Conservation (phyloP, 2,113 vertebrate species). For the Eidolon helvum region DNA sequence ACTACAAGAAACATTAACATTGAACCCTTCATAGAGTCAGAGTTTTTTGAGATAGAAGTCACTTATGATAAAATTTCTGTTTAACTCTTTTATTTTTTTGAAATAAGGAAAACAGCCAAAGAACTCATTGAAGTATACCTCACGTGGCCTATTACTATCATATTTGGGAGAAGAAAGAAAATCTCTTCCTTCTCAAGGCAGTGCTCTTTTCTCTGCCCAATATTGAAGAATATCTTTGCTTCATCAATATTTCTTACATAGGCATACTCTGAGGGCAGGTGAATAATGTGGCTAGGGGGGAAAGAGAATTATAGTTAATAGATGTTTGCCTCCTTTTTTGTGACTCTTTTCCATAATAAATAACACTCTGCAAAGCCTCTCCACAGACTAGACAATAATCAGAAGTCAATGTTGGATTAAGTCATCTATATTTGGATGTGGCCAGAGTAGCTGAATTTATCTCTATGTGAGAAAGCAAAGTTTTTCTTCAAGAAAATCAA, state of each 20-base stretch:
- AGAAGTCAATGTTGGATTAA: background rate
- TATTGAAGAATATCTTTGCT: background rate
- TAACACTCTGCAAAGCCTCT: background rate
- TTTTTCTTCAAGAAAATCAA: conserved; percentile 29
- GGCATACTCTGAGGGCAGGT: background rate
- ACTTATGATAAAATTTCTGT: background rate
- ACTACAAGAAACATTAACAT: background rate
- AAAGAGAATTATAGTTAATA: background rate
- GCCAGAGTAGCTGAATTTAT: background rate
- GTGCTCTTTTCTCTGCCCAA: background rate
- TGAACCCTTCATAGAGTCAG: background rate
- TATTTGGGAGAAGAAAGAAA: background rate
- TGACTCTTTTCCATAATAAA: background rate
- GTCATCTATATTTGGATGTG: background rate
- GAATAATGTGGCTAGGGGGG: background rate
- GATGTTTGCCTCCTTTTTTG: background rate
- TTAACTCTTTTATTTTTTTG: background rate
- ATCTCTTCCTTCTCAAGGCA: background rate
- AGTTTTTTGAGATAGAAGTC: background rate
- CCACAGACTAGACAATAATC: background rate
- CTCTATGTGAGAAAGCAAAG: background rate
- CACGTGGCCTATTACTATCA: no score
- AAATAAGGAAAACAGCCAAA: background rate
- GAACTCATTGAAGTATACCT: background rate
- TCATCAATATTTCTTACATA: background rate